Evolutionary conservation across 2,888 invertebrate genomes (phyloP).

Genomic region (Bugula neritina): DNA sequence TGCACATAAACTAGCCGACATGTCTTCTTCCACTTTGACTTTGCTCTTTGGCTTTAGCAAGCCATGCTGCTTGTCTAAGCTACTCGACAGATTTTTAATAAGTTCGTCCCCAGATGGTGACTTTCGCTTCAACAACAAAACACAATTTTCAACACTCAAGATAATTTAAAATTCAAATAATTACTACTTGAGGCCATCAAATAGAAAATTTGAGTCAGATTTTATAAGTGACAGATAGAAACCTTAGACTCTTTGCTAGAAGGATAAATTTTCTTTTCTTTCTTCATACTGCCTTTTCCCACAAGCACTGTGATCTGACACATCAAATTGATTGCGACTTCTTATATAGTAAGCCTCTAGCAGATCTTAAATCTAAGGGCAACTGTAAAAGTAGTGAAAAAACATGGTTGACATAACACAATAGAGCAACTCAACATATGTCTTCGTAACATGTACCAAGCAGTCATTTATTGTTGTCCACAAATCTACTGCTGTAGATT

Average conservation of each 20-base stretch:
- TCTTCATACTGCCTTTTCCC: neutral
- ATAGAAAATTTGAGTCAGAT: no score
- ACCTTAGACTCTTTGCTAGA: neutral
- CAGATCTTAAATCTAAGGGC: no score
- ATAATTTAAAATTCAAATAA: neutral
- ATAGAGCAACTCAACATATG: no score
- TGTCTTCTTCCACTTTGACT: neutral
- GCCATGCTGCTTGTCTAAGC: neutral
- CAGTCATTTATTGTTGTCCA: no score
- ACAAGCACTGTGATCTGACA: neutral
- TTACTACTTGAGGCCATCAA: no score
- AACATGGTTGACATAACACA: no score
- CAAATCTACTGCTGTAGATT: no score
- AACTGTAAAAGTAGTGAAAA: no score
- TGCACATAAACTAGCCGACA: neutral
- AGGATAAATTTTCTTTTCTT: neutral
- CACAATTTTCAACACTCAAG: neutral
- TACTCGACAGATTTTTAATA: neutral
- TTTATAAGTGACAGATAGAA: no score
- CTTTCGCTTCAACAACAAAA: neutral
- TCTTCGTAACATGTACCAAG: no score
- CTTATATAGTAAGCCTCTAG: no score
- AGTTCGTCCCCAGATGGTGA: neutral
- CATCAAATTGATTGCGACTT: no score
- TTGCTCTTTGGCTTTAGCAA: neutral